Evolutionary conservation across 2,888 invertebrate species (phyloP).

Genomic region (Heteromurus nitidus): DNA sequence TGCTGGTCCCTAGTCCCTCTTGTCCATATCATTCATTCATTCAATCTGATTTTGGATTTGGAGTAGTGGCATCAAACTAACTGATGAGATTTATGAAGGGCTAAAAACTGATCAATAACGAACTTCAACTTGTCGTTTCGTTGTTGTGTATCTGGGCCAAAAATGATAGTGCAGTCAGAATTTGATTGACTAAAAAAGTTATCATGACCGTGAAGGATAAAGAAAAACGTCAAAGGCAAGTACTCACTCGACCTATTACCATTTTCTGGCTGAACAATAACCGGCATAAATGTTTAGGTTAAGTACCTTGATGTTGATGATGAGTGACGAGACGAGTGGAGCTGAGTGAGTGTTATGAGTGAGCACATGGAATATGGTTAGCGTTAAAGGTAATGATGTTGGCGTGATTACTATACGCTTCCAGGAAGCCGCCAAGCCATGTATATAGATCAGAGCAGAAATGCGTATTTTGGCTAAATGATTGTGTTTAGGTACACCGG

Average conservation of each 20-base stretch:
- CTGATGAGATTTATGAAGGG: neutral
- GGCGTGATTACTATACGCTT: too few relatives aligned
- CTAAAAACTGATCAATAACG: neutral
- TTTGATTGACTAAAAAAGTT: neutral
- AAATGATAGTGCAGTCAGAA: neutral
- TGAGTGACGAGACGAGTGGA: too few relatives aligned
- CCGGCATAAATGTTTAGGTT: neutral
- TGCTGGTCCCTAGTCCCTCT: too few relatives aligned
- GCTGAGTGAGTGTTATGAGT: neutral
- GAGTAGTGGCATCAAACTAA: neutral
- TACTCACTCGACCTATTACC: neutral
- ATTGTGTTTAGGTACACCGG: too few relatives aligned
- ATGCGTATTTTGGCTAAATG: too few relatives aligned
- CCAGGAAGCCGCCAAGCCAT: too few relatives aligned
- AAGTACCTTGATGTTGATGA: neutral
- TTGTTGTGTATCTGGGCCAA: neutral
- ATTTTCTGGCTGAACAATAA: neutral
- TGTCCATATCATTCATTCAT: too few relatives aligned
- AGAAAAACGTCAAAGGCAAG: neutral
- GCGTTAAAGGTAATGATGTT: neutral
- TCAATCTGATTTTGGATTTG: neutral
- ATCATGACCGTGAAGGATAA: conserved; percentile 1
- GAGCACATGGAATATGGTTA: neutral
- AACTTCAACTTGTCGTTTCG: neutral
- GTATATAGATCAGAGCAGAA: too few relatives aligned